phyloP scores from a whole-genome alignment of 2,113 vertebrate genomes.

The Myocastor coypus region DNA sequence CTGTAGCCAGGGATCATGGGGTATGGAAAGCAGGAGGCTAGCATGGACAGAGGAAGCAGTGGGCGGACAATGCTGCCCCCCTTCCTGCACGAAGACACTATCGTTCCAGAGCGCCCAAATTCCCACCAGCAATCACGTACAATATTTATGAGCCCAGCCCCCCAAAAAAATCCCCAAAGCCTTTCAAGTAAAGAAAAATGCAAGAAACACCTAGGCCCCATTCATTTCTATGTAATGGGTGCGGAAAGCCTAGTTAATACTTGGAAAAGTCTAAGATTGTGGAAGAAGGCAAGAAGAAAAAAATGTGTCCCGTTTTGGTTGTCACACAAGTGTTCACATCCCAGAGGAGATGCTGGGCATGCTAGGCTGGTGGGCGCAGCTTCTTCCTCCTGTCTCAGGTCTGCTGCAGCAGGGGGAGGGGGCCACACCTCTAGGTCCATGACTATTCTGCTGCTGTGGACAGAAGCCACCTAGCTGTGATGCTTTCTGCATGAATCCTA shows the following conservation, averaged over 20 bases:
- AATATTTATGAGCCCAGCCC: not conserved
- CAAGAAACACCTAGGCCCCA: not conserved
- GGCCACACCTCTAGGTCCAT: not conserved
- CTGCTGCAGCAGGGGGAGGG: rapidly evolving
- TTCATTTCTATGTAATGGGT: not conserved
- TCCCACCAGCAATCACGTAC: not conserved
- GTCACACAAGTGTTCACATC: not conserved
- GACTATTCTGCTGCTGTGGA: not conserved
- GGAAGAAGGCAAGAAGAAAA: not conserved
- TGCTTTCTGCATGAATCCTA: rapidly evolving
- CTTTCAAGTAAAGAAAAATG: not conserved
- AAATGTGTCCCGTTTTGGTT: not conserved
- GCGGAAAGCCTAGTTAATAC: not conserved
- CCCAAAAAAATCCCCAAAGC: slow-evolving; percentile 7
- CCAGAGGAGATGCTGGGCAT: not conserved
- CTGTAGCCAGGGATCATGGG: no score
- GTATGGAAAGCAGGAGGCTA: rapidly evolving
- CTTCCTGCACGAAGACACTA: not conserved
- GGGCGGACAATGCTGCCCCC: rapidly evolving
- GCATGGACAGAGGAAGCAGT: not conserved
- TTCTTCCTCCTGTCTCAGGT: rapidly evolving
- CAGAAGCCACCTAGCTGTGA: rapidly evolving
- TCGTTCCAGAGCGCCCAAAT: not conserved
- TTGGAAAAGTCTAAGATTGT: not conserved
- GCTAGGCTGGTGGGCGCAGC: not conserved